A percentile compares a stretch with the other conserved stretches of the same genome.
Conservation (phyloP, 2,113 vertebrate species). For the Lathamus discolor region DNA sequence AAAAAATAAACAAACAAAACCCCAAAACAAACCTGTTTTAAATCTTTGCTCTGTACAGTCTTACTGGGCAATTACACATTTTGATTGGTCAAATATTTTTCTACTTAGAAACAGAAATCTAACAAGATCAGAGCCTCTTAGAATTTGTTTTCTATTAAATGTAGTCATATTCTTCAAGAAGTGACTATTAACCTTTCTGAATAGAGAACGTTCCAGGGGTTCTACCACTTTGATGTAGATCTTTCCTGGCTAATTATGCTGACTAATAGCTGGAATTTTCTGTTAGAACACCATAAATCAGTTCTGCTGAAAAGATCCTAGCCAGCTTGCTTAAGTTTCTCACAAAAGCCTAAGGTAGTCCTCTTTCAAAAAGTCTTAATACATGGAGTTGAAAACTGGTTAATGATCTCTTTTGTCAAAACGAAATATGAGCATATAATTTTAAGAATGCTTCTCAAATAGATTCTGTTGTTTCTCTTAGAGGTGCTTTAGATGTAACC, state of each 20-base stretch:
- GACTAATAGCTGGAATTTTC: not conserved
- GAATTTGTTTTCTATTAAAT: not conserved
- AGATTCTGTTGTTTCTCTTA: not conserved
- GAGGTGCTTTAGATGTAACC: not conserved
- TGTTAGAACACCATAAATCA: not conserved
- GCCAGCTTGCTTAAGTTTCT: not conserved
- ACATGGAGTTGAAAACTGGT: not conserved
- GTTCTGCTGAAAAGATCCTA: not conserved
- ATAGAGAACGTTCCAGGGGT: rapidly evolving
- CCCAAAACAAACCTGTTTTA: not conserved
- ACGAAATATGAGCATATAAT: not conserved
- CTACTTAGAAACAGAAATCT: not conserved
- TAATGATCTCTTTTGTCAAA: not conserved
- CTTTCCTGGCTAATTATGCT: not conserved
- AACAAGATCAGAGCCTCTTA: not conserved
- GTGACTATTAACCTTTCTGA: not conserved
- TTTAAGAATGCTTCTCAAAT: not conserved
- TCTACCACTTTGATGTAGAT: not conserved
- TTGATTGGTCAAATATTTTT: not conserved
- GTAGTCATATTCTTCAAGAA: not conserved
- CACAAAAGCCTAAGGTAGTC: not conserved
- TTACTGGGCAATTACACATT: not conserved
- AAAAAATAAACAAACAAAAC: not conserved
- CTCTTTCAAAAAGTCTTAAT: not conserved
- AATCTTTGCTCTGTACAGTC: not conserved